phyloP scores from a whole-genome alignment of 2,888 invertebrate genomes.

The Melanargia galathea region DNA sequence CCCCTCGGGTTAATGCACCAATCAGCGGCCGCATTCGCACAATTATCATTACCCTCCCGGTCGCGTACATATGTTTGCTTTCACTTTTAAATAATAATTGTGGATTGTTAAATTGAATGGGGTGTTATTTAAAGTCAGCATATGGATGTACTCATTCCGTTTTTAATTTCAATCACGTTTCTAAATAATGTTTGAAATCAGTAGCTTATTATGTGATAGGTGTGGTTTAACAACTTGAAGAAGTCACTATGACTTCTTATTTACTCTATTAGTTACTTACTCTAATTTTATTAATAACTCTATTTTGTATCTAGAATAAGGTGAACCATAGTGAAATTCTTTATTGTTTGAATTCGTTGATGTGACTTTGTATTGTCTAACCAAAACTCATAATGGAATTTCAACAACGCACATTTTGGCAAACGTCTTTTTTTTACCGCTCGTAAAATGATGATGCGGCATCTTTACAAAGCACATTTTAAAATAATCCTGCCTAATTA shows the following conservation, averaged over 20 bases:
- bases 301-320: not conserved
- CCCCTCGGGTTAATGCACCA: slow-evolving; percentile 62
- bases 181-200: not conserved
- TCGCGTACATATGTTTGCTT: slow-evolving; percentile 74
- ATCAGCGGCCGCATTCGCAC: slow-evolving; percentile 52
- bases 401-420: slow-evolving; percentile 1
- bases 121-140: slow-evolving; percentile 47
- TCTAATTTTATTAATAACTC: no score
- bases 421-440: not conserved
- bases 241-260: no score
- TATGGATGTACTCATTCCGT: not conserved
- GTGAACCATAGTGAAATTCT: not conserved
- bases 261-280: no score
- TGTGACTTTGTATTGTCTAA: not conserved
- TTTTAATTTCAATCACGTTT: not conserved
- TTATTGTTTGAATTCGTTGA: not conserved
- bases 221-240: not conserved
- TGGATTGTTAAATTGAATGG: slow-evolving; percentile 65
- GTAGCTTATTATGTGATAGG: not conserved
- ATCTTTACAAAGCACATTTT: slow-evolving; percentile 18
- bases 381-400: not conserved
- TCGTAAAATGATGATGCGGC: slow-evolving; percentile 21
- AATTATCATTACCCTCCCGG: slow-evolving; percentile 58
- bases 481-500: slow-evolving; percentile 30
- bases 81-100: slow-evolving; percentile 77